Conservation (phyloP, 2,797 vertebrate genomes). For the Euthynnus affinis region DNA sequence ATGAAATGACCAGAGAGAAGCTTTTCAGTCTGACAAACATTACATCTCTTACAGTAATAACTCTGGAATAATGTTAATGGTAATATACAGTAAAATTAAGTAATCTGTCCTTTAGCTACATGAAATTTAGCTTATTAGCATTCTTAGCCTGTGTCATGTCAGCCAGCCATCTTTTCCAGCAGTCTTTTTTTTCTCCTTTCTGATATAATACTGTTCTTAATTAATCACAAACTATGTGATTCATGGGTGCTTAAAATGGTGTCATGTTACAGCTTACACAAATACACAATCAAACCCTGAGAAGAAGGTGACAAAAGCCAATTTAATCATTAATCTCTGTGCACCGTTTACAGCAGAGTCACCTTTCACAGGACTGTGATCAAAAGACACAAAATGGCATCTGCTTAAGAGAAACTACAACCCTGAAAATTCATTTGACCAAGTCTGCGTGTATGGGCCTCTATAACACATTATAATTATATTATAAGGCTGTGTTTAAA, state of each 20-base stretch:
- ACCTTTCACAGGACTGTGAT: slow-evolving; percentile 11
- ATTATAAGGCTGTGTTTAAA: neutral
- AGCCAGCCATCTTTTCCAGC: neutral
- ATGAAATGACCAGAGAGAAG: slow-evolving; percentile 1
- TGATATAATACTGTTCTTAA: neutral
- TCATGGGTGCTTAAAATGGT: slow-evolving; percentile 5
- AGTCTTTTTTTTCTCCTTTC: neutral
- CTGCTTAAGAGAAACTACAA: slow-evolving; percentile 1
- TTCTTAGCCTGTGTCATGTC: neutral
- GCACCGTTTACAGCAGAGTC: neutral
- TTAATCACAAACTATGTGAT: neutral
- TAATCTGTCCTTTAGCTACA: too few species aligned
- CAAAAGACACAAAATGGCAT: slow-evolving; percentile 7
- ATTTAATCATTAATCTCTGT: slow-evolving; percentile 52
- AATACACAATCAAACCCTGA: slow-evolving; percentile 20
- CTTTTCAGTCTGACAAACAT: neutral
- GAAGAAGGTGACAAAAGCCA: neutral
- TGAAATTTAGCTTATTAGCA: neutral
- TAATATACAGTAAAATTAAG: neutral
- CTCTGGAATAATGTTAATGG: neutral
- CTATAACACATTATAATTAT: neutral
- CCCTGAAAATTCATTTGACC: neutral
- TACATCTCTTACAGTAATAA: neutral
- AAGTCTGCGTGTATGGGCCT: neutral
- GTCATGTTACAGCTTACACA: slow-evolving; percentile 15